Evolutionary conservation across 2,113 vertebrate genomes (phyloP), one percentile per base, ranked within the genome.

Genomic region (Perognathus longimembris): DNA sequence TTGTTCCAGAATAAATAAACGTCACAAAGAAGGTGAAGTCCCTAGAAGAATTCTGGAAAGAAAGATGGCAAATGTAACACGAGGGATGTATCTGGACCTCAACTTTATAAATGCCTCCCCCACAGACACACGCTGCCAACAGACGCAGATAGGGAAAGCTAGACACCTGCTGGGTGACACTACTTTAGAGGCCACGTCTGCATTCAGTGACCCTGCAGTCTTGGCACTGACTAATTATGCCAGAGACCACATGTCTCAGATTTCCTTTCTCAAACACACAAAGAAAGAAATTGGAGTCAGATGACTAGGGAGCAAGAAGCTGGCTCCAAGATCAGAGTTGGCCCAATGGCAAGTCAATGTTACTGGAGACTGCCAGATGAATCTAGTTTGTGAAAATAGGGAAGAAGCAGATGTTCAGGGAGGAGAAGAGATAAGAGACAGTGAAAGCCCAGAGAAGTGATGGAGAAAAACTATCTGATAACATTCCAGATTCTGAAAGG

Each of bases 351-450:
- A 34, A 91, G 67, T 70, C 32, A 1, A 32, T 66, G 87, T 89
- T 61, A 26, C 80, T 40, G n/a, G 81, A 91, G 28, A 6, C 76
- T 92, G 84, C 79, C 59, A 77, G 73, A 64, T 18, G 57, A 87
- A 78, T 70, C 20, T 40, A 45, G 22, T 36, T 78, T 89, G 36
- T 30, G 63, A 86, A 91, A 92, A 74, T 38, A 67, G 75, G 54
- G 24, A 90, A 59, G 32, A 77, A 92, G 30, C 85, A 95, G 90
- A 94, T 82, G 88, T 78, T 74, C n/a, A 10, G 36, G 76, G 77
- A 86, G 63, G 70, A 88, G 34, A 89, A 66, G 30, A 69, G 77
- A 81, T 91, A 91, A 84, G 63, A 79, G 70, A 75, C 32, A 6
- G 24, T 36, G 34, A 70, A 94, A 84, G n/a, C 42, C 3, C 67